Conservation (phyloP, 1,140 invertebrate genomes). For the Drosophila bocki region DNA sequence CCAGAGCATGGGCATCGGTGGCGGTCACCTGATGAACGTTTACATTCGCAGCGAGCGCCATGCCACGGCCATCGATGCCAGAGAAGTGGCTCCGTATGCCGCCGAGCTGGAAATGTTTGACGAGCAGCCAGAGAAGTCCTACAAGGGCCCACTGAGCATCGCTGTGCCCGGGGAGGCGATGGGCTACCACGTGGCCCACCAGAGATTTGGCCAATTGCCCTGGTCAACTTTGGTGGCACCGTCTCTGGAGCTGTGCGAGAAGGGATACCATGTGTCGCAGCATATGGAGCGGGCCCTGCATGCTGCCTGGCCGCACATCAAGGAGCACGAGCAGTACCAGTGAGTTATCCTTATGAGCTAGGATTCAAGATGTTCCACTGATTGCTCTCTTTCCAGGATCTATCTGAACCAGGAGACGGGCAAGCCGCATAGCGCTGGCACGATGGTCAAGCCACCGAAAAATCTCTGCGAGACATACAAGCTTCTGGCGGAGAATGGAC, state of each 20-base stretch:
- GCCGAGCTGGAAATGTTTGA: constrained; percentile 90
- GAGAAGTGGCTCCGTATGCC: constrained; percentile 91
- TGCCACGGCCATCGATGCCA: constrained; percentile 91
- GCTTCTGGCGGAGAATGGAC: constrained; percentile 90
- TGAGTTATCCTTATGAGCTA: constrained; percentile 10
- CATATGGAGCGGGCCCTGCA: constrained; percentile 87
- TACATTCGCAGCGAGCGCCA: constrained; percentile 89
- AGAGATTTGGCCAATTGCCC: constrained; percentile 91
- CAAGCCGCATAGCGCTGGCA: constrained; percentile 87
- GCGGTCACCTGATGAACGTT: constrained; percentile 94
- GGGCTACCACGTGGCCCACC: constrained; percentile 94
- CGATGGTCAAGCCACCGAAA: constrained; percentile 88
- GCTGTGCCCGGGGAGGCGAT: constrained; percentile 96
- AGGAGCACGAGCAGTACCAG: constrained; percentile 49
- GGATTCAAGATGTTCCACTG: no score
- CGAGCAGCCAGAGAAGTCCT: constrained; percentile 84
- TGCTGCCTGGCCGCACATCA: constrained; percentile 33
- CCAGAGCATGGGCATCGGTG: constrained; percentile 95
- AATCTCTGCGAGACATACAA: constrained; percentile 90
- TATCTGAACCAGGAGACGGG: constrained; percentile 88
- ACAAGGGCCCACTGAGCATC: constrained; percentile 89
- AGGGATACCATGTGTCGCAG: constrained; percentile 90
- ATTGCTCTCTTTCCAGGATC: constrained; percentile 10
- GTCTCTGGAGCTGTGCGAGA: constrained; percentile 90
- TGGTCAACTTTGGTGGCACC: constrained; percentile 94